Percentiles rank a stretch among this genome's conserved stretches.
These are phyloP conservation scores for Adrianichthys oophorus DNA, from an alignment of 2,797 vertebrate genomes.

Conservation along the genomic window DNA sequence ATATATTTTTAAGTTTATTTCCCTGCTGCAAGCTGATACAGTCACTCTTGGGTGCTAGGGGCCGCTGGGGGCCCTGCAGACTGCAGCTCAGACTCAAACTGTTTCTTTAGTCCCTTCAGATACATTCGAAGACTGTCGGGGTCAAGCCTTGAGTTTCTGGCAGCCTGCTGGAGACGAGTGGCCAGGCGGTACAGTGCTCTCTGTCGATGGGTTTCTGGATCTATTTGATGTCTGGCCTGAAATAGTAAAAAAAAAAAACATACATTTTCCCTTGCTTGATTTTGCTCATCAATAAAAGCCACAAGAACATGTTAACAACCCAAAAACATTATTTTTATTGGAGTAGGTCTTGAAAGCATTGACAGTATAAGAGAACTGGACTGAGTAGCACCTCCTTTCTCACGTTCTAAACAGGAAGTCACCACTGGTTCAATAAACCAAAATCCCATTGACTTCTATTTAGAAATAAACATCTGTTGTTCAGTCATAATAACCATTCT, in stretches of 20 bases:
- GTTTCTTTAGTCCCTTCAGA: conserved; percentile 87
- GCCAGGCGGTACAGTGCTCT: conserved; percentile 86
- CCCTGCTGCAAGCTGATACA: conserved; percentile 28
- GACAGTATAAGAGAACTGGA: no score
- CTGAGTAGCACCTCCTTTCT: no score
- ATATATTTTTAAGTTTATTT: conserved; percentile 18
- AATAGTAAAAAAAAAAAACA: conserved; percentile 37
- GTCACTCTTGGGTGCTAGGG: conserved; percentile 57
- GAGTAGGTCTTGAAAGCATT: no score
- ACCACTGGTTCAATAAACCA: no score
- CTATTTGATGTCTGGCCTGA: conserved; percentile 83
- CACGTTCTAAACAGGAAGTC: no score
- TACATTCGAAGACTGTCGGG: conserved; percentile 85
- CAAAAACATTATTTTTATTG: no score
- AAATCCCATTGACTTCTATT: no score
- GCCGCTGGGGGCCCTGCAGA: conserved; percentile 36
- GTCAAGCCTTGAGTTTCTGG: conserved; percentile 90
- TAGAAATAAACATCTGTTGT: no score
- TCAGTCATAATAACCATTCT: no score
- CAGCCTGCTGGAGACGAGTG: conserved; percentile 87
- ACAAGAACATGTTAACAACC: no score
- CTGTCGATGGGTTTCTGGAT: conserved; percentile 80
- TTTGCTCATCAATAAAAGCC: not conserved
- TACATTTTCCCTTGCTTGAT: conserved; percentile 4
- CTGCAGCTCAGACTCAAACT: conserved; percentile 80